Evolutionary conservation across 2,113 vertebrate species (phyloP).

Genomic region (Propithecus coquereli): DNA sequence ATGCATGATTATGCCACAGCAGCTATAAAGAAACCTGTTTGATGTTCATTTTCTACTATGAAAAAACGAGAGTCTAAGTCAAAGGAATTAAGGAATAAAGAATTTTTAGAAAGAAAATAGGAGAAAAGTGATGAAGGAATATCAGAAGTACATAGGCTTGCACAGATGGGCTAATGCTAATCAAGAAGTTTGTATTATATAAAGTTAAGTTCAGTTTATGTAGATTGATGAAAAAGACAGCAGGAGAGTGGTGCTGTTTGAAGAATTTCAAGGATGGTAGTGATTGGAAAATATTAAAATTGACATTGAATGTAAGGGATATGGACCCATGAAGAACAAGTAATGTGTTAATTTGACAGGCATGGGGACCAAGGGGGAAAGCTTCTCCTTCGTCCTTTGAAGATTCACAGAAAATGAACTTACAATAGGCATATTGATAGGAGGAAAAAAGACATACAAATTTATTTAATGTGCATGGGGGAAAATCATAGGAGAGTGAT

Average conservation of each 20-base stretch:
- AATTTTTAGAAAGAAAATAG: background rate
- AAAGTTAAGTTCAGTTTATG: background rate
- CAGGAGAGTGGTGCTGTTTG: background rate
- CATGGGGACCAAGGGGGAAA: background rate
- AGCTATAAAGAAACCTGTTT: background rate
- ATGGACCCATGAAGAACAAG: background rate
- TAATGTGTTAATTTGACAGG: background rate
- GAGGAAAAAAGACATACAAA: background rate
- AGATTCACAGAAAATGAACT: background rate
- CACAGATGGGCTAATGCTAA: background rate
- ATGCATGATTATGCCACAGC: background rate
- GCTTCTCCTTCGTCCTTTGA: background rate
- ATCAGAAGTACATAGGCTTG: background rate
- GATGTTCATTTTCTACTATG: background rate
- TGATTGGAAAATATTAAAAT: background rate
- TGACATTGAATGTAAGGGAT: background rate
- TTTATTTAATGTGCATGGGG: background rate
- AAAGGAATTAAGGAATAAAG: background rate
- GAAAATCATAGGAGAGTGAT: background rate
- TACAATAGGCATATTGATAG: background rate
- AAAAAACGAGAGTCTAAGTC: background rate
- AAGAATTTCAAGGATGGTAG: background rate
- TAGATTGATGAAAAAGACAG: background rate
- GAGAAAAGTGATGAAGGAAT: background rate
- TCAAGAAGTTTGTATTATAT: background rate